Conservation (phyloP, 1,140 invertebrate species). For the Aricia agestis region DNA sequence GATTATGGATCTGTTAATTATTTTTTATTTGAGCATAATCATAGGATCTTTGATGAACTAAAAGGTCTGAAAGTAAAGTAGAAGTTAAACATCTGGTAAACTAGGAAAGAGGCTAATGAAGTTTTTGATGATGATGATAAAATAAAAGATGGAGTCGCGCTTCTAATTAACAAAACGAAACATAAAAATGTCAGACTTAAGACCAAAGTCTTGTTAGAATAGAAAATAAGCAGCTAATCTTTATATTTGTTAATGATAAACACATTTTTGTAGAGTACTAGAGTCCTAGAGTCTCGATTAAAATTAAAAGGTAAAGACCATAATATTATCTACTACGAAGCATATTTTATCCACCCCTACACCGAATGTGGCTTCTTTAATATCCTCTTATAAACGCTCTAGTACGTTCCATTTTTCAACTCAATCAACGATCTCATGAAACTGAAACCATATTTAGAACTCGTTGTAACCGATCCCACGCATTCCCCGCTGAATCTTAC, state of each 20-base stretch:
- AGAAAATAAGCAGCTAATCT: no score
- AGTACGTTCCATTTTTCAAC: background rate
- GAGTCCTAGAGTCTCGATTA: no score
- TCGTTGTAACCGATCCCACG: constrained; percentile 51
- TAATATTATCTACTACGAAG: no score
- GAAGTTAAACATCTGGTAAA: no score
- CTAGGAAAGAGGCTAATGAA: background rate
- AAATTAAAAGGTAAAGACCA: no score
- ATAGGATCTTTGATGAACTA: background rate
- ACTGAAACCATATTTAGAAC: constrained; percentile 8
- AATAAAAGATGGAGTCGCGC: background rate
- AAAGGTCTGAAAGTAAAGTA: background rate
- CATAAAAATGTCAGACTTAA: background rate
- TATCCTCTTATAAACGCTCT: background rate
- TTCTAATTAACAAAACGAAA: background rate
- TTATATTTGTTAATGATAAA: no score
- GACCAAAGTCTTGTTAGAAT: background rate
- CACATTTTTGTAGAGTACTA: no score
- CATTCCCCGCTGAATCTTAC: constrained; percentile 53
- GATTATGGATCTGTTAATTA: background rate
- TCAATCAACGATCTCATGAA: background rate
- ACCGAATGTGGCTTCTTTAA: background rate
- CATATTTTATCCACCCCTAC: background rate
- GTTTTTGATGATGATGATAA: background rate
- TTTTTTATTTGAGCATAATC: background rate